These are phyloP conservation scores for Terebella lapidaria DNA, from an alignment of 2,888 invertebrate species.

Conservation along the genomic window DNA sequence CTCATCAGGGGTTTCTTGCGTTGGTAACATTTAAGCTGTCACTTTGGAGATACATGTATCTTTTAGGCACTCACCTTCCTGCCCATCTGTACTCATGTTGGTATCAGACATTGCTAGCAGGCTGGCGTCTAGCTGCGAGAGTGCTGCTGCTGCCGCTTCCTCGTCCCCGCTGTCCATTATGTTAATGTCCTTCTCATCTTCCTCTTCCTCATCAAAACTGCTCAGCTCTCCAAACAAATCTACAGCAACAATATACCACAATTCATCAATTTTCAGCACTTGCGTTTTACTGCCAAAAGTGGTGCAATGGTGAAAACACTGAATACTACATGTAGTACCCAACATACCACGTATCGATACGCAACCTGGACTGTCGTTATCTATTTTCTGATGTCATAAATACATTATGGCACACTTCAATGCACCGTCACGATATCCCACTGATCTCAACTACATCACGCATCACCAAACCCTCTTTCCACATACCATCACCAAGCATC, in stretches of 20 bases:
- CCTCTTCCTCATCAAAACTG: constrained; percentile 70
- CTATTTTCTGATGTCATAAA: not conserved
- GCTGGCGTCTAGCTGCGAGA: constrained; percentile 1
- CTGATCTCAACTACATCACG: too few relatives aligned
- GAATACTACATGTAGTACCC: too few relatives aligned
- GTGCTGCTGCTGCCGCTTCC: constrained; percentile 8
- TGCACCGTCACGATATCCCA: too few relatives aligned
- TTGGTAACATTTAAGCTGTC: not conserved
- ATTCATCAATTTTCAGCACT: too few relatives aligned
- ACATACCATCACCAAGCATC: too few relatives aligned
- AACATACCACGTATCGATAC: too few relatives aligned
- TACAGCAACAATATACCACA: not conserved
- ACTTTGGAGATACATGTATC: not conserved
- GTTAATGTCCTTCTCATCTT: constrained; percentile 66
- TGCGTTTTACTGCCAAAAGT: too few relatives aligned
- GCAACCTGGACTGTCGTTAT: too few relatives aligned
- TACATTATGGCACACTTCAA: too few relatives aligned
- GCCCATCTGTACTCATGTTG: not conserved
- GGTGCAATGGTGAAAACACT: too few relatives aligned
- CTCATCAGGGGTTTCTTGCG: not conserved
- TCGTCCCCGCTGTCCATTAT: constrained; percentile 70
- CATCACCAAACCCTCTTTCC: too few relatives aligned
- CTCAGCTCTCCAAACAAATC: constrained; percentile 81
- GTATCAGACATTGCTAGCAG: not conserved
- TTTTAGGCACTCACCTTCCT: not conserved